Base-by-base conservation (phyloP, 2,888 invertebrate species). In the Noctua comes region DNA sequence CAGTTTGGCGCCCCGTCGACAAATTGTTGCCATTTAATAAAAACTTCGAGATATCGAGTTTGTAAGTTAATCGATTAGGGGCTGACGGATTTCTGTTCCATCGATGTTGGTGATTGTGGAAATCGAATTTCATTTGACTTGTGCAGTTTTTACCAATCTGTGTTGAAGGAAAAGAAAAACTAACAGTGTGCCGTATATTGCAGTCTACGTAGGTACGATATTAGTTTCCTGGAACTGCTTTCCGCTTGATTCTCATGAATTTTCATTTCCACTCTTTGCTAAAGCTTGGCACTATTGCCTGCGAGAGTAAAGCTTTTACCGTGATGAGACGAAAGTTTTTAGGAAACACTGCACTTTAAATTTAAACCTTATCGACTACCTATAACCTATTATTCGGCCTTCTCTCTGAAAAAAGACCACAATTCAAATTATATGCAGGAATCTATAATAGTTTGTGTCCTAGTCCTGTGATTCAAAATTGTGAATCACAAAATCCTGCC, bases 1-100 rank as follows among this genome's bases (percentile, higher is more conserved):
- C 91, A 76, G 84, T 86, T 89, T 87, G 91, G 90, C 91, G 91
- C 91, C 89, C 69, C 57, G 64, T 69, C 79, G 79, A 88, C 82
- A 82, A 86, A 88, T 84, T 83, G 77, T 82, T 86, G 76, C 70
- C 79, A 80, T 84, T 84, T 84, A 73, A 84, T 79, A 77, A 80
- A 83, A 80, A 82, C 71, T 79, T 82, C 27, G 18, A 68, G 57
- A 57, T 51, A 75, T 59, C 48, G 72, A 85, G 68, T 83, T 86
- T 62, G 62, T 11, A 70, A 83, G 73, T 72, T 72, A 75, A 73
- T 77, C 75, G 68, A 75, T 77, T 75, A 51, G 27, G 65, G 68
- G 43, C n/a, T 68, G 5, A 27, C 68, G 46, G 69, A 68, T 79
- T 54, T 69, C n/a, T 57, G 27, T 64, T 48, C 43, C 46, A 36